Evolutionary conservation across 2,797 vertebrate genomes (phyloP), one percentile per base, ranked within the genome.

Genomic region (Pipistrellus nathusii): DNA sequence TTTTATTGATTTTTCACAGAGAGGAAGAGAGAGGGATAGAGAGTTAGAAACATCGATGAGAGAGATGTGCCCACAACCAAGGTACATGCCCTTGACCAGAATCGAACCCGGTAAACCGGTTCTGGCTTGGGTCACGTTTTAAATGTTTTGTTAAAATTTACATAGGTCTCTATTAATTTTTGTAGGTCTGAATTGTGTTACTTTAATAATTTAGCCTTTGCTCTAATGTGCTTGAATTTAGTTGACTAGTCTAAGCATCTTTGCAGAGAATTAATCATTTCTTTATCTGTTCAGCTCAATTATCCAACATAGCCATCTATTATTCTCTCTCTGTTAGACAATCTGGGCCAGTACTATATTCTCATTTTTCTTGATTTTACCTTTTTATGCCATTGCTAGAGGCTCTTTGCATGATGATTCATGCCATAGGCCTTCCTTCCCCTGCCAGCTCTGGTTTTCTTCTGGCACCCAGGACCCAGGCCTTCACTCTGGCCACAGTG

Each of bases 151-250:
- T 82, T 73, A 71, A 66, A 90, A 95, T 75, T 91, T 46, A 48
- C n/a, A 66, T 85, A 62, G 51, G 38, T 41, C 2, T 87, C 38
- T 64, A 32, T 73, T 93, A 66, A 57, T 83, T 90, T 35, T 72
- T 89, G 1, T 21, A 85, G 51, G 2, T 88, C 30, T 83, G 30
- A 84, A 62, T 35, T 91, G 44, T 48, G n/a, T 82, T 86, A 21
- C 72, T 86, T 94, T 90, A 94, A 46, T 71, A 82, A 73, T 30
- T 62, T 2, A 55, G 38, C 1, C 35, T 95, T 95, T 95, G 18
- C 8, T 96, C 27, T 92, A 53, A 53, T 35, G 6, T 71, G 68
- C 78, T 14, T 62, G 27, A 92, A 87, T 89, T 78, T 32, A 75
- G 30, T 59, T 66, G 51, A 64, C 35, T 72, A 6, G 72, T 38